phyloP scores from a whole-genome alignment of 2,797 vertebrate genomes.

The Brachyrhaphis roseni region DNA sequence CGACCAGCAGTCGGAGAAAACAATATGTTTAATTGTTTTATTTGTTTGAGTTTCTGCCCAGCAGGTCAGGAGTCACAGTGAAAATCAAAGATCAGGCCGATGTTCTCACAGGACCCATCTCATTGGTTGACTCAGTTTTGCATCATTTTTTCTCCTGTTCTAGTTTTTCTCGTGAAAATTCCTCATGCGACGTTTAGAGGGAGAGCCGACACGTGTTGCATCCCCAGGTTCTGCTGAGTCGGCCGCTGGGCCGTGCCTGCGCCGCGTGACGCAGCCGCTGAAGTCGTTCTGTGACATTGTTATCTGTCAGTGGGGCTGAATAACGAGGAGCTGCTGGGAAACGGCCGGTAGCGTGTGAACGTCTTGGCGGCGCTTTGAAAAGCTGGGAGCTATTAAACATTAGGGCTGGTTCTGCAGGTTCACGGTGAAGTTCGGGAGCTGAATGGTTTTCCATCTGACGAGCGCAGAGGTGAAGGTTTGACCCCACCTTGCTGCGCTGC shows the following conservation, averaged over 20 bases:
- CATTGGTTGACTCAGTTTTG: not conserved
- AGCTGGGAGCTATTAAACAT: constrained; percentile 53
- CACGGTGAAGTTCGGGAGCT: constrained; percentile 28
- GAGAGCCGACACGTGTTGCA: not conserved
- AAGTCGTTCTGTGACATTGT: constrained; percentile 16
- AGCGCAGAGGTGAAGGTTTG: constrained; percentile 31
- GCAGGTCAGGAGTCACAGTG: not conserved
- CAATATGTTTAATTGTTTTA: no score
- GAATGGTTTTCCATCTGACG: constrained; percentile 55
- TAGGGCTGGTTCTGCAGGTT: constrained; percentile 66
- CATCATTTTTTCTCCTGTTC: not conserved
- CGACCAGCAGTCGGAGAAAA: no score
- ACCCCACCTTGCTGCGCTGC: constrained; percentile 46
- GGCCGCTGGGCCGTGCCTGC: not conserved
- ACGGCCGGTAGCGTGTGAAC: constrained; percentile 32
- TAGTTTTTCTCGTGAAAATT: no score
- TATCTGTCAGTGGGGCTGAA: constrained; percentile 28
- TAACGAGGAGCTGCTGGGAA: constrained; percentile 1
- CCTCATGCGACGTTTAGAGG: not conserved
- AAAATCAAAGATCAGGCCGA: not conserved
- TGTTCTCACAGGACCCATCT: not conserved
- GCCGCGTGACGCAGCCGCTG: not conserved
- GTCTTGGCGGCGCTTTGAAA: constrained; percentile 35
- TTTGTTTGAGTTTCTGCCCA: not conserved
- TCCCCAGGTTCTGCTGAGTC: not conserved